A percentile compares a stretch with the other conserved stretches of the same genome.
Evolutionary conservation across 1,140 invertebrate species (phyloP).

Genomic region (Trichonephila clavipes): DNA sequence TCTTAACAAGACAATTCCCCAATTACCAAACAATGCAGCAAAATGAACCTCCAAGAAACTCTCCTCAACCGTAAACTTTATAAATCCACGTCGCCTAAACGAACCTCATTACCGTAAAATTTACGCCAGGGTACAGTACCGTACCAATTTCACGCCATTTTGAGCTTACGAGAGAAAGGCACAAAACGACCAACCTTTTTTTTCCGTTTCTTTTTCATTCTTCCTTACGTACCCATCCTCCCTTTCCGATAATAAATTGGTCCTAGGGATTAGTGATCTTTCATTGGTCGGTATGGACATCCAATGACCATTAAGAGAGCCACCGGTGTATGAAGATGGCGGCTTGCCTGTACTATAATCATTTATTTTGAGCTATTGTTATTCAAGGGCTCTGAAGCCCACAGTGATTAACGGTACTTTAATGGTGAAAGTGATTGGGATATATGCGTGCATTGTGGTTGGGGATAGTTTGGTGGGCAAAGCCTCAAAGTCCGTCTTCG

Average conservation of each 20-base stretch:
- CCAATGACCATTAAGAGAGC: slow-evolving; percentile 56
- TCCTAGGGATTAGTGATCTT: slow-evolving; percentile 17
- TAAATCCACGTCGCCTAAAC: slow-evolving; percentile 52
- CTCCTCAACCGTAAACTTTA: slow-evolving; percentile 38
- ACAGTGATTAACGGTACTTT: slow-evolving; percentile 59
- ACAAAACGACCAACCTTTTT: background rate
- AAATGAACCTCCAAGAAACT: slow-evolving; percentile 23
- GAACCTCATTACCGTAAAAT: slow-evolving; percentile 47
- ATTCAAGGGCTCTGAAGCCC: slow-evolving; percentile 56
- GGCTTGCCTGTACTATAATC: slow-evolving; percentile 15
- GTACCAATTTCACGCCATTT: slow-evolving; percentile 65
- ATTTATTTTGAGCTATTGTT: slow-evolving; percentile 66
- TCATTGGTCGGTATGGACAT: slow-evolving; percentile 49
- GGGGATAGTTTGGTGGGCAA: background rate
- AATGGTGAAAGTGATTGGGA: slow-evolving; percentile 23
- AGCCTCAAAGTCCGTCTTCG: background rate
- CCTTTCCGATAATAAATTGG: slow-evolving; percentile 54
- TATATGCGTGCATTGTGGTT: background rate
- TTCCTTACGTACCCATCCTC: background rate
- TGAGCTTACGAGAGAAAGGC: slow-evolving; percentile 28
- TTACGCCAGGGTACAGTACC: background rate
- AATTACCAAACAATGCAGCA: slow-evolving; percentile 38
- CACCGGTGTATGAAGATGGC: slow-evolving; percentile 46
- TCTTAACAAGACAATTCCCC: slow-evolving; percentile 19
- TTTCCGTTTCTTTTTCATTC: background rate